phyloP scores from a whole-genome alignment of 2,113 vertebrate species.

The Notechis scutatus region DNA sequence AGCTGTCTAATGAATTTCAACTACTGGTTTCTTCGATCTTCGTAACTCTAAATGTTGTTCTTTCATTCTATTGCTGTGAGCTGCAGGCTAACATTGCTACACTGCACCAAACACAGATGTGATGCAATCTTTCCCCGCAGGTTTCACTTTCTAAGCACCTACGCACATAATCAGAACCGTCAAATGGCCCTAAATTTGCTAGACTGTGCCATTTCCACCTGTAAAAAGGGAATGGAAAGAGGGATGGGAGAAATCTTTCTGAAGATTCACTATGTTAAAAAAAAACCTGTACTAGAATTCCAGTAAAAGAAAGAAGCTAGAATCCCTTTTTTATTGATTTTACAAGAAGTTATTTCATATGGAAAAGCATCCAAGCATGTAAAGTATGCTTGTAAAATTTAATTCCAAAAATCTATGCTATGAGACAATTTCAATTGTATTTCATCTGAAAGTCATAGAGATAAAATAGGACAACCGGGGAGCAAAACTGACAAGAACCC shows the following conservation, averaged over 20 bases:
- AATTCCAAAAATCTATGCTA: neutral
- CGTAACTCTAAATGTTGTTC: accelerated
- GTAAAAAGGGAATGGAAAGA: neutral
- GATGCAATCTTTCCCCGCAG: neutral
- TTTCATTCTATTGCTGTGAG: neutral
- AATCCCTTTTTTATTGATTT: neutral
- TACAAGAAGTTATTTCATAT: neutral
- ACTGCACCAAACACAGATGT: neutral
- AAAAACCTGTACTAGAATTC: neutral
- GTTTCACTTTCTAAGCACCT: neutral
- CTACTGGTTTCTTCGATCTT: neutral
- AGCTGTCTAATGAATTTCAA: neutral
- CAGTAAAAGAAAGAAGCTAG: neutral
- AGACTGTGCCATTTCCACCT: neutral
- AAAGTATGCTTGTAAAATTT: neutral
- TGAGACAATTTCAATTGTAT: neutral
- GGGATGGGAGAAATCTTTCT: neutral
- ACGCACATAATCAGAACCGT: neutral
- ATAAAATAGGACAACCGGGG: neutral
- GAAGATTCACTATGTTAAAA: neutral
- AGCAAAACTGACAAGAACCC: neutral
- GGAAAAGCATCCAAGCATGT: neutral
- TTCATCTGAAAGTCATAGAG: neutral
- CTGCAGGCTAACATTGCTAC: neutral
- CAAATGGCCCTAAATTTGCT: neutral